Evolutionary conservation across 2,113 vertebrate genomes (phyloP).

Genomic region (Haliaeetus leucogaster): DNA sequence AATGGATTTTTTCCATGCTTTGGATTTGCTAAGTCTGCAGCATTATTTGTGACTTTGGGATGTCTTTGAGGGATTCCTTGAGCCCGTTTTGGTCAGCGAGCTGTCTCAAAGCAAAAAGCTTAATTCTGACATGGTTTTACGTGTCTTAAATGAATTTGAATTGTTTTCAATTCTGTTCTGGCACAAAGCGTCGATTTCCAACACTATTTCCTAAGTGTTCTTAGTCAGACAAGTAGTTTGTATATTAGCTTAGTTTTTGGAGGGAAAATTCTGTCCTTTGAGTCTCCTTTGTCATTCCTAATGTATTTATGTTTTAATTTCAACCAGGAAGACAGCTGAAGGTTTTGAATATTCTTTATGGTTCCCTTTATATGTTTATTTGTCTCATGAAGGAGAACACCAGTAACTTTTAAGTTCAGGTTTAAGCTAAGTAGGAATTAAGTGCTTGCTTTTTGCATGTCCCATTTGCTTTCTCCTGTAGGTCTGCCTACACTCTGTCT

Average conservation of each 20-base stretch:
- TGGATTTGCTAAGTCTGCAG: not conserved
- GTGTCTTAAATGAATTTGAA: not conserved
- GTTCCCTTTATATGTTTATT: not conserved
- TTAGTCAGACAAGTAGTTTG: not conserved
- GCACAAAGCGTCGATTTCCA: not conserved
- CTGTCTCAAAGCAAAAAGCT: not conserved
- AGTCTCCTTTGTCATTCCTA: not conserved
- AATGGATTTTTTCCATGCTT: rapidly evolving
- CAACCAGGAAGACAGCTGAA: not conserved
- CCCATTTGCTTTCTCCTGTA: not conserved
- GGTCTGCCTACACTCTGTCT: not conserved
- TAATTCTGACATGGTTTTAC: not conserved
- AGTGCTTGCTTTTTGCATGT: not conserved
- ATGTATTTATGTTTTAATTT: not conserved
- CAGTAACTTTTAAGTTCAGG: not conserved
- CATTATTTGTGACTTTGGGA: not conserved
- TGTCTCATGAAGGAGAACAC: not conserved
- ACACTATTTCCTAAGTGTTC: not conserved
- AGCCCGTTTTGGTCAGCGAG: not conserved
- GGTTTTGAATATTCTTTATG: not conserved
- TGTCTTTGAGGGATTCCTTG: not conserved
- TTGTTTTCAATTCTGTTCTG: not conserved
- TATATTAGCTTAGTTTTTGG: not conserved
- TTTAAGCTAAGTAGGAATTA: not conserved
- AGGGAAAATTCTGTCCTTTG: not conserved